Percentiles rank a stretch among this genome's conserved stretches.
phyloP scores from a whole-genome alignment of 2,113 vertebrate genomes.

The Arothron firmamentum region DNA sequence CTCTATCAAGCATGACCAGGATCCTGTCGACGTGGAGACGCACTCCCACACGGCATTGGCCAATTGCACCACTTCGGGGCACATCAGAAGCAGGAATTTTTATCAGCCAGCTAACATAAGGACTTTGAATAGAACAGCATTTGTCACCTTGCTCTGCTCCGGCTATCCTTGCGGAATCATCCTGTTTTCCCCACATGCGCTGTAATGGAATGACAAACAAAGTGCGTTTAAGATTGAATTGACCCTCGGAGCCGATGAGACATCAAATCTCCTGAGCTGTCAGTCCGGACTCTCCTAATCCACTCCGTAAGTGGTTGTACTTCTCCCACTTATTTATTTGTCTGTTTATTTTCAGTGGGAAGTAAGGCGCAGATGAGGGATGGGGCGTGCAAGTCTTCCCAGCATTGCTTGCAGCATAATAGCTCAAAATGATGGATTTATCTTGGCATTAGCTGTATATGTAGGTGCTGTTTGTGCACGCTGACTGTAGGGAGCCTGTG shows the following conservation, averaged over 20 bases:
- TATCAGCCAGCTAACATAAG: constrained; percentile 40
- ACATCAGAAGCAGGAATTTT: constrained; percentile 42
- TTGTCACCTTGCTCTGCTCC: constrained; percentile 32
- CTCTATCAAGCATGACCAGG: constrained; percentile 46
- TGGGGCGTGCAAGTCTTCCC: constrained; percentile 50
- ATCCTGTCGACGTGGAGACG: constrained; percentile 39
- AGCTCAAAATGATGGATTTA: constrained; percentile 69
- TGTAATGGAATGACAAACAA: constrained; percentile 39
- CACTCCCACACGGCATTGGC: constrained; percentile 44
- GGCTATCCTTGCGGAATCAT: constrained; percentile 17
- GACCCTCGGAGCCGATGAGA: constrained; percentile 27
- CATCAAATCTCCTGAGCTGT: constrained; percentile 35
- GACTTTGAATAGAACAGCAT: constrained; percentile 36
- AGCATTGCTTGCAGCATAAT: constrained; percentile 54
- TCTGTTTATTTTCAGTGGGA: constrained; percentile 61
- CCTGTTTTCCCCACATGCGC: constrained; percentile 27
- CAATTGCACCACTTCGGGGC: constrained; percentile 35
- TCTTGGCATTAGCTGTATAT: constrained; percentile 46
- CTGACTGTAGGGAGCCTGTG: constrained; percentile 26
- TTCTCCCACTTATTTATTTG: constrained; percentile 51
- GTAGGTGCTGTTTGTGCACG: constrained; percentile 35
- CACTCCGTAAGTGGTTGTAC: constrained; percentile 34
- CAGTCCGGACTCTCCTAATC: constrained; percentile 13
- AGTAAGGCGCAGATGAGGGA: constrained; percentile 60
- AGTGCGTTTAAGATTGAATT: constrained; percentile 35